Evolutionary conservation across 2,113 vertebrate genomes (phyloP).

Genomic region (Pseudopipra pipra): DNA sequence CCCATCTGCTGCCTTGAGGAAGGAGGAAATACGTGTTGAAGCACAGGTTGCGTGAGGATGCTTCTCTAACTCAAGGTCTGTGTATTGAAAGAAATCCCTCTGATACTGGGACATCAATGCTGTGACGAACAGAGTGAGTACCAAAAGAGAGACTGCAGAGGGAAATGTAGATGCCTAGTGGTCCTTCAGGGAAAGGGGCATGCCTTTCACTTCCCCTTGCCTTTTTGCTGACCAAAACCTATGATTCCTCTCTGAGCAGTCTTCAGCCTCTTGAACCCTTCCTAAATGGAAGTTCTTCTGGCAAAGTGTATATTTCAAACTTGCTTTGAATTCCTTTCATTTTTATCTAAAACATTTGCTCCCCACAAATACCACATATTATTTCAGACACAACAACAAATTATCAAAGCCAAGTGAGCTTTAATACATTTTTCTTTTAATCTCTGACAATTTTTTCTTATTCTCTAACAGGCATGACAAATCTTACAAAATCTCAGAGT

Average conservation of each 20-base stretch:
- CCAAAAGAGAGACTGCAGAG: not conserved
- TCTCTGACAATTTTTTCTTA: not conserved
- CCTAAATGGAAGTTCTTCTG: not conserved
- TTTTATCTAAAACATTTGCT: not conserved
- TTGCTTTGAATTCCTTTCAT: not conserved
- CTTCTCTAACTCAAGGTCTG: not conserved
- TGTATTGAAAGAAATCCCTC: not conserved
- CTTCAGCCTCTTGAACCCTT: not conserved
- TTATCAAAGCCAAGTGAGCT: not conserved
- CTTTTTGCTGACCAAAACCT: not conserved
- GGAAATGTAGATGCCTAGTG: not conserved
- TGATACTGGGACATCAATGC: not conserved
- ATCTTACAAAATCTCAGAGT: not conserved
- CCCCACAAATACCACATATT: not conserved
- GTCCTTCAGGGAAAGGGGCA: not conserved
- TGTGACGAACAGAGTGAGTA: not conserved
- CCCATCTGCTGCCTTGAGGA: not conserved
- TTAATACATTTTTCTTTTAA: conserved; percentile 25
- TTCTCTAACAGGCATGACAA: conserved; percentile 17
- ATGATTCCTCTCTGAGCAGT: not conserved
- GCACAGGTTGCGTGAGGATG: not conserved
- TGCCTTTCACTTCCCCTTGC: not conserved
- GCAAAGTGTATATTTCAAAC: not conserved
- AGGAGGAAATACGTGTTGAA: not conserved
- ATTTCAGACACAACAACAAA: conserved; percentile 6